phyloP scores from a whole-genome alignment of 2,797 vertebrate genomes.

The Molossus alvarezi region DNA sequence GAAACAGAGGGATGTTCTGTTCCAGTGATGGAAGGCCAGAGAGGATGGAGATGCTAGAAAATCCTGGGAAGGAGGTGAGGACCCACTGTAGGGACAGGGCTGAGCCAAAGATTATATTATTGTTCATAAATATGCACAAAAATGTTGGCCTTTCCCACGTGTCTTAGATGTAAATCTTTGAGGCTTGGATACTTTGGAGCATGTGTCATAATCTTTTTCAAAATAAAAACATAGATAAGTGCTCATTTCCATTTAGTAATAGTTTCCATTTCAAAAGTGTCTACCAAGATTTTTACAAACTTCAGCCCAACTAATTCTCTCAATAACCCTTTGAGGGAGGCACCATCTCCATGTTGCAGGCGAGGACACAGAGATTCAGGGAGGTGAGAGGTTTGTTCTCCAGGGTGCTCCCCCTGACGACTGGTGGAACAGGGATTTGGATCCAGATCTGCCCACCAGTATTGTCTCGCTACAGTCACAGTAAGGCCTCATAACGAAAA shows the following conservation, averaged over 20 bases:
- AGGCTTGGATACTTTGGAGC: not conserved
- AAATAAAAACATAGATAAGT: not conserved
- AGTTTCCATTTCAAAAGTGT: conserved; percentile 35
- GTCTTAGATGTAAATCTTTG: conserved; percentile 25
- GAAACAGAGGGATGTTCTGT: not conserved
- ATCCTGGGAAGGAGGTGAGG: not conserved
- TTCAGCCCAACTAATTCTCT: not conserved
- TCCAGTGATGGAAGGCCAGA: not conserved
- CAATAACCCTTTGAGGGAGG: not conserved
- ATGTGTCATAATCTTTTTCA: not conserved
- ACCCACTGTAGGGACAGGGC: not conserved
- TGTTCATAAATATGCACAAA: not conserved
- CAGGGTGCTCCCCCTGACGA: too few species aligned
- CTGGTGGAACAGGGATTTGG: not conserved
- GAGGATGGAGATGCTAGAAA: not conserved
- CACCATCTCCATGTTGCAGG: not conserved
- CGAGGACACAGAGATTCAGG: not conserved
- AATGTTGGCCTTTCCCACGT: not conserved
- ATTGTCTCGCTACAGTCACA: not conserved
- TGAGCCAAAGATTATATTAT: not conserved
- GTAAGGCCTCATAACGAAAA: not conserved
- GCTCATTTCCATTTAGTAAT: not conserved
- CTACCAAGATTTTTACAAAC: conserved; percentile 35
- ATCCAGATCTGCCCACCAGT: not conserved
- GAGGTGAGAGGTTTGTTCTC: not conserved